Evolutionary conservation across 1,140 invertebrate genomes (phyloP), one percentile per base, ranked within the genome.

Genomic region (Caenorhabditis briggsae): DNA sequence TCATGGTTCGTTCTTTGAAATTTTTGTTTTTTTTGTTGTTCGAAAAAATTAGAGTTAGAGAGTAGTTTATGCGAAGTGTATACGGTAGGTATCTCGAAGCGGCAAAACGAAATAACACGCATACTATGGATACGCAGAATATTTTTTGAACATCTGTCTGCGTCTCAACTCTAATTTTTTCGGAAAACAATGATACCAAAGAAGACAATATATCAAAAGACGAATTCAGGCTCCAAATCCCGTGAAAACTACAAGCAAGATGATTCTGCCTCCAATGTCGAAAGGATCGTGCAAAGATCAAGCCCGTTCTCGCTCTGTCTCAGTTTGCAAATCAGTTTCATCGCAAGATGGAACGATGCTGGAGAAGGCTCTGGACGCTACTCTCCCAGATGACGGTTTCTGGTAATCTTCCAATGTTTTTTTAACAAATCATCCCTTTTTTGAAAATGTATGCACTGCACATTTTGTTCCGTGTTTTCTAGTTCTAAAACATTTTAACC

Each of bases 381-480:
- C 59, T 6, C 23, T 61, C 11, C 59, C 59, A 12, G 59, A 61
- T 25, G 59, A 61, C 25, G 59, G 25, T 7, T 11, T 11, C 18
- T 61, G 59, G 59, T 61, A 23, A 61, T 58, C 50, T 53, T 58
- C 20, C 8, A 58, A 58, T n/a, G n/a, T 58, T 14, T 58, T 58
- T 58, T 58, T 58, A 58, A 58, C 56, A 14, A 16, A 58, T n/a
- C n/a, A 9, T 5, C 56, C 56, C 56, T 3, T 8, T 20, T n/a
- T 9, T 9, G n/a, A 14, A 58, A 58, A 58, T 58, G 56, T 58
- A 58, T 18, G 16, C 56, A 58, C 20, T 58, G 50, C 16, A 16
- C 16, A 16, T 11, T 53, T 53, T 53, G 50, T 53, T 53, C 50
- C 11, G 33, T 53, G 16, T 14, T 11, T 16, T 14, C 9, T 11